Evolutionary conservation across 1,140 invertebrate genomes (phyloP), one percentile per base, ranked within the genome.

Genomic region (Hycleus phaleratus): DNA sequence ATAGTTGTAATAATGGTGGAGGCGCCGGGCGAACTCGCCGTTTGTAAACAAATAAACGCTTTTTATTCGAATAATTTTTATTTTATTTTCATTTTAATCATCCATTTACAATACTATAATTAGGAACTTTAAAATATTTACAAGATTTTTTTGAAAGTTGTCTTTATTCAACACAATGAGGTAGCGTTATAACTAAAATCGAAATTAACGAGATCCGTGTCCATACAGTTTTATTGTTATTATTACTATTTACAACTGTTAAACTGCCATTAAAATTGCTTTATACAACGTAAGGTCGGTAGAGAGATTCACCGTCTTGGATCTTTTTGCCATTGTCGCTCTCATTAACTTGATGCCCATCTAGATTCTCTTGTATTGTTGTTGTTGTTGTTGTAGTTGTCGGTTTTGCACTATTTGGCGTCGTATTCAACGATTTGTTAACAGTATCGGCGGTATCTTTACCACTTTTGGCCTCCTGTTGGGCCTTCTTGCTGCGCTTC

Each of bases 401-500:
- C 9, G 25, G 39, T 59, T 51, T 63, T 56, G 3, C 9, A 43
- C 6, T 60, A 45, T 49, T 54, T 53, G 11, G 59, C 60, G n/a
- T 58, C 18, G n/a, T 59, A 8, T 26, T 24, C 39, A 39, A n/a
- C 26, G 59, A 45, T 60, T 62, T 48, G 8, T 58, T 38, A 26
- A 54, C 59, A 42, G 50, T 61, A 5, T 45, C 9, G 32, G 68
- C 64, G 7, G 25, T 11, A 0, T 70, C 68, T 51, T 69, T 70
- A 25, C 53, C 50, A 2, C 49, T 60, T 62, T 73, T 74, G 6
- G 85, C 82, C 72, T 92, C 90, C 64, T 91, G 88, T 72, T 93
- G 91, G 0, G 91, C 90, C 71, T 95, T 95, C 81, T 95, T 95
- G 58, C 91, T 94, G 4, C 93, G 78, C 73, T 95, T 95, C 92